Conservation (phyloP, 2,888 invertebrate genomes). For the Oxyteleia sp. region DNA sequence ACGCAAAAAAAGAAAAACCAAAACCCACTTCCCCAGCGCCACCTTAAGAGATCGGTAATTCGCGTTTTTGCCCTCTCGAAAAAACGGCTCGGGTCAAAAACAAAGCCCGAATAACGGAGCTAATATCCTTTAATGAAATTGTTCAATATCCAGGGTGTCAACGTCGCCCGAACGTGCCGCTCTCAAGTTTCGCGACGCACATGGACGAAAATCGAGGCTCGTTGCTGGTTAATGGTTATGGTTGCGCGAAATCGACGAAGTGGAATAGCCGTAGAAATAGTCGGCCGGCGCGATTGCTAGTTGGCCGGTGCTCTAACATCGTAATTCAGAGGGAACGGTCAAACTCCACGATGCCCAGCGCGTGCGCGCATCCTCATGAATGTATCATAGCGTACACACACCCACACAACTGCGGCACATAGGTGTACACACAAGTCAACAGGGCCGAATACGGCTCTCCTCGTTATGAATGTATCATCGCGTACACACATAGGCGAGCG, state of each 20-base stretch:
- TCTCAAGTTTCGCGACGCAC: constrained; percentile 30
- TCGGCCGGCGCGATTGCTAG: constrained; percentile 61
- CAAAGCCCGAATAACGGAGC: constrained; percentile 28
- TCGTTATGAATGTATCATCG: constrained; percentile 77
- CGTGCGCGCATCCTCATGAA: constrained; percentile 50
- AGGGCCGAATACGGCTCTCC: too few relatives aligned
- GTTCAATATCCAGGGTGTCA: constrained; percentile 27
- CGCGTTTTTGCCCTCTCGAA: too few relatives aligned
- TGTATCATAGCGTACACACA: constrained; percentile 16
- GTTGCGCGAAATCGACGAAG: constrained; percentile 62
- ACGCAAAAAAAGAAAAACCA: too few relatives aligned
- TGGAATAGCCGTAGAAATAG: constrained; percentile 81
- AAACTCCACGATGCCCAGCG: constrained; percentile 80
- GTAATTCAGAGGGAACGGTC: constrained; percentile 85
- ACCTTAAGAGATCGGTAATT: too few relatives aligned
- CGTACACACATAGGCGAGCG: not conserved
- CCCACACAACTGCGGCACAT: constrained; percentile 12
- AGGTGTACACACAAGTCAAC: constrained; percentile 66
- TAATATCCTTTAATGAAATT: constrained; percentile 34
- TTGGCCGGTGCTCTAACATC: constrained; percentile 75
- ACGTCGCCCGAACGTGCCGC: constrained; percentile 20
- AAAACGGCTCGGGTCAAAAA: not conserved
- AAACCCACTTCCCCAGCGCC: too few relatives aligned
- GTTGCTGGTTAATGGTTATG: constrained; percentile 58
- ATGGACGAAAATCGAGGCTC: constrained; percentile 23